These are phyloP conservation scores for Phylloscopus trochiloides DNA, from an alignment of 2,113 vertebrate species.

Conservation along the genomic window DNA sequence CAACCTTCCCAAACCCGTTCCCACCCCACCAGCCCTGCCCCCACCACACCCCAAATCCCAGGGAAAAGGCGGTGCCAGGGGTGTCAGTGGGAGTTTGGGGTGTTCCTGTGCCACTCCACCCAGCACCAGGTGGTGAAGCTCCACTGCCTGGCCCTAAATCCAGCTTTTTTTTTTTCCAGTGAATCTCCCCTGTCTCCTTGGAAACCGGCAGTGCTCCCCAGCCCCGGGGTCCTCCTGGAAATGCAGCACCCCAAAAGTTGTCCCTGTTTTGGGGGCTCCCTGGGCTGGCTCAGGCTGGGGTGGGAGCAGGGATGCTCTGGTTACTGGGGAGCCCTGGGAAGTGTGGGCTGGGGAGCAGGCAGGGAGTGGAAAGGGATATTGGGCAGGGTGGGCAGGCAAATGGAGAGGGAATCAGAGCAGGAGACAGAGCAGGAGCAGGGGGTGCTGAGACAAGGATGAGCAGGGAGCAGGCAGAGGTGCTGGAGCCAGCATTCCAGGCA, in stretches of 20 bases:
- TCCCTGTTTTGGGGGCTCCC: neutral
- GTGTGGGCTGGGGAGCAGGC: neutral
- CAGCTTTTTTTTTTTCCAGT: neutral
- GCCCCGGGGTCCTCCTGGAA: neutral
- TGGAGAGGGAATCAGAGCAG: neutral
- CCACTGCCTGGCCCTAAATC: neutral
- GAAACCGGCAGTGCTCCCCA: constrained; percentile 1
- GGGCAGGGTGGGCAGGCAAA: neutral
- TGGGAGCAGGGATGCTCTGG: neutral
- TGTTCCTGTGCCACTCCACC: neutral
- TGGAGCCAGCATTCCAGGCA: fast-evolving
- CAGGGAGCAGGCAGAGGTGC: neutral
- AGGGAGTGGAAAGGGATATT: neutral
- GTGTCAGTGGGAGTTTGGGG: neutral
- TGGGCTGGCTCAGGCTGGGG: neutral
- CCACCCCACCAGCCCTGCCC: neutral
- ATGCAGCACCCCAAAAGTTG: neutral
- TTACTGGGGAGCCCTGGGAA: neutral
- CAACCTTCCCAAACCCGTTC: neutral
- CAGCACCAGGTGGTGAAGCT: neutral
- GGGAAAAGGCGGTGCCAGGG: neutral
- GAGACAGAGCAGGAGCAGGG: neutral
- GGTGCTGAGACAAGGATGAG: neutral
- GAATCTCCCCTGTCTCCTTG: constrained; percentile 9
- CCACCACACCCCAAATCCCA: neutral